Base-by-base conservation (phyloP, 92 coral and sea anemone genomes). In the Scolanthus callimorphus region DNA sequence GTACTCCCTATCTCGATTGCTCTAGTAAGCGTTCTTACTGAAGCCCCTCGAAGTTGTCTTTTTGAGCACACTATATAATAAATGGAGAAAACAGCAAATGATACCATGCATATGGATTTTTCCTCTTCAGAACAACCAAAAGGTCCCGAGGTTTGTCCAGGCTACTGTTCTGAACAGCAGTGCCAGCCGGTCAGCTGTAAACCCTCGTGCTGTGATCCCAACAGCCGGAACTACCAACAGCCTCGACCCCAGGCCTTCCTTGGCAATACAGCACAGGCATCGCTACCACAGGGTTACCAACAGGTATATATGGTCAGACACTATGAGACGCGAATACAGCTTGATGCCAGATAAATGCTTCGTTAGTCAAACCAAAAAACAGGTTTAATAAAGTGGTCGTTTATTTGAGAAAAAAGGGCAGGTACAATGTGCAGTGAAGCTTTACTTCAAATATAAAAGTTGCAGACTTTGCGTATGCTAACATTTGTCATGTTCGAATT, bases 121-220 rank as follows among this genome's bases (percentile, higher is more conserved):
- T 6, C 17, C 4, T 46, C 52, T 6, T 19, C 72, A 73, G 81
- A 62, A 55, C 51, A 65, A 8, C 76, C 78, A 48, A 51, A 58
- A 45, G 46, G 62, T 45, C n/a, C n/a, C n/a, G n/a, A n/a, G n/a
- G n/a, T n/a, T 2, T 88, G 96, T 48, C 96, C 90, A 8, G 76
- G 60, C 21, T 73, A 77, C 62, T 88, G 96, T 60, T 3, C 55
- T 11, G 51, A 51, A 26, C 75, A 79, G 20, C 86, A 88, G 31
- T 88, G 96, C 23, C 76, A 67, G 8, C 86, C 86, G 3, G 44
- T 65, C 1, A 28, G 71, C n/a, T 88, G 96, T 56, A 83, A 31
- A 29, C 96, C 76, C 6, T 85, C 85, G 49, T 88, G 96, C 73
- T 88, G 96, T 54, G 78, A 62, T 30, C 62, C 76, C 9, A 56